Base-by-base conservation (phyloP, 1,140 invertebrate species). In the Drosophila simulans region DNA sequence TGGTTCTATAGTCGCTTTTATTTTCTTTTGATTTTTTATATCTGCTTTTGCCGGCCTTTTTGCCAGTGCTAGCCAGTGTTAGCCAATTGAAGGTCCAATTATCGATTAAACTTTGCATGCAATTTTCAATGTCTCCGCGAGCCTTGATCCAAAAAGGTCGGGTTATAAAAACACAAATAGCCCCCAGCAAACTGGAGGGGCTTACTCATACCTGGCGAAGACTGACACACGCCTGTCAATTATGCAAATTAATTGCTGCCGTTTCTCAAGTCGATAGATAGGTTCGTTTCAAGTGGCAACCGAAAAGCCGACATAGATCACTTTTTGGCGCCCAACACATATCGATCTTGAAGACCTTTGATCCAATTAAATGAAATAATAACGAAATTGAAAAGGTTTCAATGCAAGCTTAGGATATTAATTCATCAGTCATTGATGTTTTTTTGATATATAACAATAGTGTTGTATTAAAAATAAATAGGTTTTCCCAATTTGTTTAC, bases 91-190 rank as follows among this genome's bases (percentile, higher is more conserved):
- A 90, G 86, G 86, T 68, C 83, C 68, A 51, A 35, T 51, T 85
- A 90, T 89, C 86, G 84, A 89, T 89, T 88, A 83, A 88, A 89
- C 84, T 89, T 89, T 89, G 86, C 68, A 77, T 84, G 80, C 77
- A 68, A 60, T 81, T 85, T 90, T 90, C 84, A 85, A 84, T 88
- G 86, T 90, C 85, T 72, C 65, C 52, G 57, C 69, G 46, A 77
- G 53, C 84, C 84, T 89, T 90, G 80, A 88, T 84, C 84, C 57
- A 88, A 80, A 90, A 70, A 77, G 64, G 59, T 75, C 58, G 53
- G 57, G 35, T 56, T 60, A 65, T 35, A 74, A 77, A 68, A 72
- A 70, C 57, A 42, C 56, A 72, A 72, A 55, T 74, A 77, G 57
- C 59, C 62, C 42, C 59, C 59, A 68, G 60, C 31, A 49, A 65